These are phyloP conservation scores for Drosophila sproati DNA, from an alignment of 1,140 invertebrate genomes.

Conservation along the genomic window DNA sequence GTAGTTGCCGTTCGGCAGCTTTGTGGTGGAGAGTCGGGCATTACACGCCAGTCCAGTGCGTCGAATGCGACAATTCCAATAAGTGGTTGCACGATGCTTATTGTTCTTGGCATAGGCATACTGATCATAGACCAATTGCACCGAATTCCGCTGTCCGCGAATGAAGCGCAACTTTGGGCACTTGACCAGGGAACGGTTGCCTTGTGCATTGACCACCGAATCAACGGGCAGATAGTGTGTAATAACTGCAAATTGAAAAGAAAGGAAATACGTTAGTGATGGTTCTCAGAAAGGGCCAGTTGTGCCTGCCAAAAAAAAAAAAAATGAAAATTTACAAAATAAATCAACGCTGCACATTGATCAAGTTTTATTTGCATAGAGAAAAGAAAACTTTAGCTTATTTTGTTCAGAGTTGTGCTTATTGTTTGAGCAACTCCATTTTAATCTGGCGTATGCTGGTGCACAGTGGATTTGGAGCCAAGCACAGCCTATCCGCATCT, in stretches of 20 bases:
- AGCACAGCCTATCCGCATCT: constrained; percentile 30
- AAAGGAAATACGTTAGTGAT: constrained; percentile 19
- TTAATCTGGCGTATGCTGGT: constrained; percentile 23
- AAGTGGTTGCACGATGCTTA: constrained; percentile 54
- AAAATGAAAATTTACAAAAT: constrained; percentile 17
- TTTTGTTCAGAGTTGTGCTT: neutral
- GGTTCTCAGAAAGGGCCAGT: neutral
- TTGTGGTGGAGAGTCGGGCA: constrained; percentile 67
- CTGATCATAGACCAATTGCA: constrained; percentile 54
- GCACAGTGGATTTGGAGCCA: constrained; percentile 56
- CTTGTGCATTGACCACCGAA: constrained; percentile 11
- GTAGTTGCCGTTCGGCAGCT: constrained; percentile 57
- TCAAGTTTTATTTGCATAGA: constrained; percentile 15
- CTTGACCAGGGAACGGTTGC: neutral
- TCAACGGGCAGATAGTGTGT: constrained; percentile 29
- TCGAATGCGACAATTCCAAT: constrained; percentile 78
- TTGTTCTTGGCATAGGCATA: constrained; percentile 75
- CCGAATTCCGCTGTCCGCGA: constrained; percentile 67
- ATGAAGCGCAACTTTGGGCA: constrained; percentile 50
- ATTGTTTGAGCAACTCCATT: constrained; percentile 15
- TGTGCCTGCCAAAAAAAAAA: neutral
- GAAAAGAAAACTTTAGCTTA: neutral
- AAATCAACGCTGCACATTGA: neutral
- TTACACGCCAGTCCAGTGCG: constrained; percentile 55
- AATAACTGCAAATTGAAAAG: constrained; percentile 32